Percentiles rank a stretch among this genome's conserved stretches.
Evolutionary conservation across 2,888 invertebrate species (phyloP).

Genomic region (Mythimna albipuncta): DNA sequence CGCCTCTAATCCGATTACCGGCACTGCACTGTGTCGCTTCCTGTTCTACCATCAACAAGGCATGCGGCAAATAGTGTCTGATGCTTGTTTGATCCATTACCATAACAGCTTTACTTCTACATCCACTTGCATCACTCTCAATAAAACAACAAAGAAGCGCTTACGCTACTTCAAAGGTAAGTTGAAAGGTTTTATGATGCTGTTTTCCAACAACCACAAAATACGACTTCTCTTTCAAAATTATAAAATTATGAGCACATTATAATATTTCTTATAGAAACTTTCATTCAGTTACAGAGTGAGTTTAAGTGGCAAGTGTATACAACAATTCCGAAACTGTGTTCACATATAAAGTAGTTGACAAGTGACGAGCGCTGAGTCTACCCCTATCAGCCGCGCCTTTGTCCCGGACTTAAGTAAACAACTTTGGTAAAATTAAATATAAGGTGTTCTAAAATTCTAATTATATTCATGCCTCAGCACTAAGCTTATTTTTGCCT

Average conservation of each 20-base stretch:
- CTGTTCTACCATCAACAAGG: slow-evolving; percentile 57
- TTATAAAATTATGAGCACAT: slow-evolving; percentile 12
- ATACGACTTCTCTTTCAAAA: slow-evolving; percentile 1
- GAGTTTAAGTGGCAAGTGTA: slow-evolving; percentile 51
- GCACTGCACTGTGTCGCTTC: slow-evolving; percentile 62
- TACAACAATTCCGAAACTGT: slow-evolving; percentile 54
- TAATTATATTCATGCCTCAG: slow-evolving; percentile 32
- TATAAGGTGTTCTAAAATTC: slow-evolving; percentile 37
- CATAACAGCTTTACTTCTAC: slow-evolving; percentile 47
- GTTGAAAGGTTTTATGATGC: not conserved
- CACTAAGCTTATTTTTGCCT: slow-evolving; percentile 34
- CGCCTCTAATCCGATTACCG: slow-evolving; percentile 72
- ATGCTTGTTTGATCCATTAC: slow-evolving; percentile 58
- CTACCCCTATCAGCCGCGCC: slow-evolving; percentile 51
- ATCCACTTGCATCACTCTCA: slow-evolving; percentile 9
- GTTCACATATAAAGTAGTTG: slow-evolving; percentile 54
- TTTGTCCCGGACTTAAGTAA: slow-evolving; percentile 52
- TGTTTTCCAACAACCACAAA: not conserved
- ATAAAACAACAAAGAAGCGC: slow-evolving; percentile 13
- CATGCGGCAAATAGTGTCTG: slow-evolving; percentile 57
- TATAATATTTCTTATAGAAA: slow-evolving; percentile 28
- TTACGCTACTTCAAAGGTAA: not conserved
- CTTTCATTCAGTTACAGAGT: slow-evolving; percentile 37
- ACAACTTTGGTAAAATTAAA: slow-evolving; percentile 48
- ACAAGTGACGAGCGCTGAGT: slow-evolving; percentile 49